Conservation (phyloP, 2,797 vertebrate species). For the Delichon dasypus region DNA sequence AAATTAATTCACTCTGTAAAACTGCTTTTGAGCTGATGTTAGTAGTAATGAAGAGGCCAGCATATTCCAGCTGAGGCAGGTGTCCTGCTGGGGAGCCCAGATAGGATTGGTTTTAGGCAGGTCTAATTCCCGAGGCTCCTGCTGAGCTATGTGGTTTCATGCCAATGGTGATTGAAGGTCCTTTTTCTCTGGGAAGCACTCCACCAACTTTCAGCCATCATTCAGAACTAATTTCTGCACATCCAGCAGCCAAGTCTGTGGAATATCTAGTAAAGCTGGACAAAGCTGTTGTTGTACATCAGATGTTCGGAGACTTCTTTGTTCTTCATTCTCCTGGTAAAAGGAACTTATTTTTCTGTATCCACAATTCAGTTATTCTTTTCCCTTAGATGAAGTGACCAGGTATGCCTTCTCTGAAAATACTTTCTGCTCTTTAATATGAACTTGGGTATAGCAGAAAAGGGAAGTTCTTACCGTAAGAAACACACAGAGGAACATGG, state of each 20-base stretch:
- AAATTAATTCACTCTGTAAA: background rate
- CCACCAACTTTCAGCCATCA: background rate
- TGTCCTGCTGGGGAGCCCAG: background rate
- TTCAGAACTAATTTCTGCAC: background rate
- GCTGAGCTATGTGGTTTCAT: background rate
- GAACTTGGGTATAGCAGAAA: background rate
- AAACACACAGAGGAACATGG: background rate
- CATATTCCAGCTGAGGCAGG: background rate
- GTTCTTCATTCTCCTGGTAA: background rate
- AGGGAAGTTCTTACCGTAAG: background rate
- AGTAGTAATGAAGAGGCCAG: background rate
- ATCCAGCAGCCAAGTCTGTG: background rate
- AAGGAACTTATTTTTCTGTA: fast-evolving
- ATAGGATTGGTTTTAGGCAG: background rate
- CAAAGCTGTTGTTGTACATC: background rate
- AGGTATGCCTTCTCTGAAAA: background rate
- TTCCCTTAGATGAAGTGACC: background rate
- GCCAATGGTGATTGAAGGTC: fast-evolving
- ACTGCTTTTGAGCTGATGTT: background rate
- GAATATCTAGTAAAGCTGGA: background rate
- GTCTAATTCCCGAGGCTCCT: background rate
- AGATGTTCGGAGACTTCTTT: background rate
- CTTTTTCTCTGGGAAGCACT: background rate
- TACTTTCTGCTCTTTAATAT: background rate
- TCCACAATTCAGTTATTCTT: background rate